A percentile compares a stretch with the other conserved stretches of the same genome.
Conservation (phyloP, 2,797 vertebrate genomes). For the Tokudaia muenninki region DNA sequence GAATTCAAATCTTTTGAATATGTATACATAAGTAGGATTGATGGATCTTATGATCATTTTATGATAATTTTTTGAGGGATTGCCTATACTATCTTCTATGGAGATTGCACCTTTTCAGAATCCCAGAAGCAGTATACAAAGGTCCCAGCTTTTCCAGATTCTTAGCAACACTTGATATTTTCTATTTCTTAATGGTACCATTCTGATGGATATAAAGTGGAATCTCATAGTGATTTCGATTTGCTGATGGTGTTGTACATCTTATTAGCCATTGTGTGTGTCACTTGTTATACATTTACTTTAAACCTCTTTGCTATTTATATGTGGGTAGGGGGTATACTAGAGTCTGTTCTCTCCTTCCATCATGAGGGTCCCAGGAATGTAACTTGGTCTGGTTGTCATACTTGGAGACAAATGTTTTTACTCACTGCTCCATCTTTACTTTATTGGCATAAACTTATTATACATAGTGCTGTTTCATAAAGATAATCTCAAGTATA, state of each 20-base stretch:
- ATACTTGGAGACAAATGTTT: not conserved
- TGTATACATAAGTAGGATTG: not conserved
- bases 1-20: not conserved
- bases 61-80: not conserved
- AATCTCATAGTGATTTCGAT: not conserved
- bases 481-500: not conserved
- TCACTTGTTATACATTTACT: not conserved
- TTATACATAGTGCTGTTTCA: not conserved
- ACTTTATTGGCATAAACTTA: not conserved
- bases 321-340: not conserved
- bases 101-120: not conserved
- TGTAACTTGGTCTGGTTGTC: not conserved
- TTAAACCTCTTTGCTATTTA: not conserved
- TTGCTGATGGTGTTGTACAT: not conserved
- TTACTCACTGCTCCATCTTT: not conserved
- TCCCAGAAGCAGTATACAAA: not conserved
- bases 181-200: not conserved
- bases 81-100: not conserved
- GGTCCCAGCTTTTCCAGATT: not conserved
- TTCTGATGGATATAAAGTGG: not conserved
- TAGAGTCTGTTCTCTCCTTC: not conserved
- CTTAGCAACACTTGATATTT: not conserved
- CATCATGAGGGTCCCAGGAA: not conserved
- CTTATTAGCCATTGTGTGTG: not conserved
- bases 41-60: not conserved